phyloP scores from a whole-genome alignment of 2,888 invertebrate species.

The Dione vanillae region DNA sequence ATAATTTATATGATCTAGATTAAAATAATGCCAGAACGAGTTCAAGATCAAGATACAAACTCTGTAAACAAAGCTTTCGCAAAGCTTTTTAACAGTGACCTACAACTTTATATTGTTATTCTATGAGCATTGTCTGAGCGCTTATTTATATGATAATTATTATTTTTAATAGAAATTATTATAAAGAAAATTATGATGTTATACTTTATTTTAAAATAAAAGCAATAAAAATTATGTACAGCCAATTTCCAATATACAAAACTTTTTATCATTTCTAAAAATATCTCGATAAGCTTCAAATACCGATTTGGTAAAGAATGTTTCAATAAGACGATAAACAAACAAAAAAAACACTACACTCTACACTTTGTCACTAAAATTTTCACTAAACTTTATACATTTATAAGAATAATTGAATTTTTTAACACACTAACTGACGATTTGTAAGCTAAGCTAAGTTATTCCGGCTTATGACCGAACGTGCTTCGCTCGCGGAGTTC shows the following conservation, averaged over 20 bases:
- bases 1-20: neutral
- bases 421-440: neutral
- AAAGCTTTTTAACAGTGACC: neutral
- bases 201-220: too few relatives aligned
- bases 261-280: neutral
- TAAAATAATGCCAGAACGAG: neutral
- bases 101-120: slow-evolving; percentile 20
- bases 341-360: slow-evolving; percentile 2
- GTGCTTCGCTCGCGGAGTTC: slow-evolving; percentile 55
- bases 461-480: slow-evolving; percentile 36
- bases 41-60: slow-evolving; percentile 3
- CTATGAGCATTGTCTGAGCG: neutral
- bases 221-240: slow-evolving; percentile 1
- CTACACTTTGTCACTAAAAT: slow-evolving; percentile 1
- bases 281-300: neutral
- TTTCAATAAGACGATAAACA: neutral
- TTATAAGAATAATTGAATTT: neutral
- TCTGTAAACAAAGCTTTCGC: slow-evolving; percentile 11
- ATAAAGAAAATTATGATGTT: neutral
- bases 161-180: neutral
- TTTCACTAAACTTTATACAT: slow-evolving; percentile 16
- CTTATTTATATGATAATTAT: neutral
- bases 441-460: slow-evolving; percentile 1
- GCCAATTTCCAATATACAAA: neutral
- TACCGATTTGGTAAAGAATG: slow-evolving; percentile 31